Evolutionary conservation across 2,113 vertebrate species (phyloP), one percentile per base, ranked within the genome.

Genomic region (Anarhynchus alexandrinus): DNA sequence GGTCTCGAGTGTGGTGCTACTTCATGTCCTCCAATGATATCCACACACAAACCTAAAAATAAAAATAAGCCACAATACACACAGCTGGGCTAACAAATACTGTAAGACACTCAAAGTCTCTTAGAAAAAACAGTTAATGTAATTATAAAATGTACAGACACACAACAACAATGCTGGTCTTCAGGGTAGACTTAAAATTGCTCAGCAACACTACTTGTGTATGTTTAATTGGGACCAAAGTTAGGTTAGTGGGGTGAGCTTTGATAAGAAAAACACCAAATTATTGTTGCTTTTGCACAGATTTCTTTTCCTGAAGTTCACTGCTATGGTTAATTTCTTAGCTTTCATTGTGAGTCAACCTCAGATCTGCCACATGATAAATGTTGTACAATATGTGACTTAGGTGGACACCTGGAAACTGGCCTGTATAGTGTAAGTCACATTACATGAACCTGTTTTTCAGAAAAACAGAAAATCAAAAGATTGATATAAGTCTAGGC

Each of bases 1-100:
- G 98, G 98, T 96, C 96, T 98, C 0, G 98, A 98, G 66, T 98
- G 98, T 66, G 98, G 96, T 77, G 0, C 2, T 19, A 97, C 97
- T 94, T 92, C 51, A 6, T 19, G 2, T 82, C 98, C 98, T 89
- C 98, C 98, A 80, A 98, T 96, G 57, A 98, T 98, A 59, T 97
- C 59, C 19, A 15, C 91, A 78, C 96, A 97, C 23, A 67, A 87
- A 95, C 87, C 98, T 98, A 40, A 91, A 93, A 36, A 88, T 66
- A 66, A 90, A 90, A 94, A 77, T 40, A 72, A 86, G 12, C 1
- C 61, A 77, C 32, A 84, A 42, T 67, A 70, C 6, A 77, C 5
- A 66, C 7, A 81, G 19, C 13, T 90, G 19, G 69, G n/a, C 22
- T 58, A 77, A 49, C 9, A 57, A 67, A 49, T 47, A 54, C 25